Conservation (phyloP, 1,140 invertebrate species). For the Drosophila pruinosa region DNA sequence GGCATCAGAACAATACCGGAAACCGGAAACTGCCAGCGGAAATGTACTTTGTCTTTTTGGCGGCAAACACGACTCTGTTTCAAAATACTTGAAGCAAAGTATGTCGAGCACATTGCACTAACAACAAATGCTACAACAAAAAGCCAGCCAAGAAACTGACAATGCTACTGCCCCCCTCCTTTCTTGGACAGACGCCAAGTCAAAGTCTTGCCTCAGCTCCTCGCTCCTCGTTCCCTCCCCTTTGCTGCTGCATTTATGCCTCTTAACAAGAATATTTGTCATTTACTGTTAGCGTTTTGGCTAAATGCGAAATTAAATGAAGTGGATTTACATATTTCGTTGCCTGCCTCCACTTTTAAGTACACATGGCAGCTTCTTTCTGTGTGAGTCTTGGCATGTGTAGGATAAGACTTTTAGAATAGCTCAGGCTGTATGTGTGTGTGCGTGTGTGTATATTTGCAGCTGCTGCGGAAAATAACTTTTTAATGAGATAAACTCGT, state of each 20-base stretch:
- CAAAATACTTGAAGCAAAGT: conserved; percentile 74
- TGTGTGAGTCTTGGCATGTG: conserved; percentile 55
- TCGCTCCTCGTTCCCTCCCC: neutral
- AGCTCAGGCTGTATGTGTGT: conserved; percentile 2
- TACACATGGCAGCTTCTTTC: conserved; percentile 51
- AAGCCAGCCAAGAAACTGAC: conserved; percentile 28
- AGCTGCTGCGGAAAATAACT: conserved; percentile 81
- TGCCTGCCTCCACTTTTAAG: conserved; percentile 71
- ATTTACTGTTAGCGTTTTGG: conserved; percentile 81
- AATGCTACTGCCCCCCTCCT: neutral
- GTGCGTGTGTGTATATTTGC: conserved; percentile 62
- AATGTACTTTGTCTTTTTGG: conserved; percentile 81
- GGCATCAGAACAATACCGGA: conserved; percentile 75
- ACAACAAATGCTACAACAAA: conserved; percentile 45
- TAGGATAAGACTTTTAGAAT: conserved; percentile 58
- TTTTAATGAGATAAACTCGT: conserved; percentile 82
- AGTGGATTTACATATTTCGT: conserved; percentile 81
- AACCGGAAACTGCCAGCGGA: conserved; percentile 76
- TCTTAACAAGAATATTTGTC: conserved; percentile 81
- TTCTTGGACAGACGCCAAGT: conserved; percentile 62
- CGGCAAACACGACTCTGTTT: conserved; percentile 62
- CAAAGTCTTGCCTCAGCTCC: conserved; percentile 17
- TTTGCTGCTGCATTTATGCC: conserved; percentile 68
- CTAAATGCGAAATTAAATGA: conserved; percentile 82
- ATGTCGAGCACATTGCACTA: conserved; percentile 63